Evolutionary conservation across 2,797 vertebrate genomes (phyloP).

Genomic region (Cossypha niveicapilla): DNA sequence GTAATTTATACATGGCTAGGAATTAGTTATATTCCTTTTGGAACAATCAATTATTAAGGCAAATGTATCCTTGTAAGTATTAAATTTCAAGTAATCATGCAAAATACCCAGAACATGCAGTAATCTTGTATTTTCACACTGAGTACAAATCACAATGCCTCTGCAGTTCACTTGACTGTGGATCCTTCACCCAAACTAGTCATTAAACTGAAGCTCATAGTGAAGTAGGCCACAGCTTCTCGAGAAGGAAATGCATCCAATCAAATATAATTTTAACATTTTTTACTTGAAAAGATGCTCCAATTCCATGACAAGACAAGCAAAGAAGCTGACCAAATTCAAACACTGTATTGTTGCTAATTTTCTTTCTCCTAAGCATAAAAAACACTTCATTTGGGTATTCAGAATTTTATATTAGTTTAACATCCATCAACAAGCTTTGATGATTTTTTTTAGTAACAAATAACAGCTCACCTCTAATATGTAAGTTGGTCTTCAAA

Average conservation of each 20-base stretch:
- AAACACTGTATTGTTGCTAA: not conserved
- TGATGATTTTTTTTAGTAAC: not conserved
- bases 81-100: not conserved
- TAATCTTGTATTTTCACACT: not conserved
- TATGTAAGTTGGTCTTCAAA: conserved; percentile 85
- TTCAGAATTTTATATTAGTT: not conserved
- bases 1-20: not conserved
- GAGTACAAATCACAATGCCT: not conserved
- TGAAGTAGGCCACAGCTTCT: not conserved
- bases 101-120: not conserved
- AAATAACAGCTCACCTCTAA: conserved; percentile 68
- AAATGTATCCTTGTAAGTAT: not conserved
- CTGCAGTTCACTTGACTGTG: not conserved
- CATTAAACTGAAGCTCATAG: not conserved
- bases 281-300: not conserved
- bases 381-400: not conserved
- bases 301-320: not conserved
- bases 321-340: not conserved
- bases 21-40: not conserved
- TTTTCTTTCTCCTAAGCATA: not conserved
- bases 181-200: not conserved
- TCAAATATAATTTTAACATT: conserved; percentile 9
- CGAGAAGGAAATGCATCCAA: not conserved
- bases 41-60: not conserved
- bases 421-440: not conserved